phyloP scores from a whole-genome alignment of 2,113 vertebrate species.

The Syngnathus floridae region DNA sequence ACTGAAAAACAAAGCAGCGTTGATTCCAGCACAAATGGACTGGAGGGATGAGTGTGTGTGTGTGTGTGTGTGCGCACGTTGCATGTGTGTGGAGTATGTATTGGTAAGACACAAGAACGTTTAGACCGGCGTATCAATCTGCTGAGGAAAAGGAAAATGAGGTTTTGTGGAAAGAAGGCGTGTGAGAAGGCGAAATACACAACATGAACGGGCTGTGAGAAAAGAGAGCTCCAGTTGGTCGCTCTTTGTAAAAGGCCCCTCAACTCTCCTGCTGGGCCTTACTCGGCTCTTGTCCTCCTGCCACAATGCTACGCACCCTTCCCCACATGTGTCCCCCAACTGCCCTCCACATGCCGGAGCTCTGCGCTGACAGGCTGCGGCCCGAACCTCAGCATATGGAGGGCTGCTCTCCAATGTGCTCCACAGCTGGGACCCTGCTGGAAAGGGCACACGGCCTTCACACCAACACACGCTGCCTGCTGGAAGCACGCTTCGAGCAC shows the following conservation, averaged over 20 bases:
- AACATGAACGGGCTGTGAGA: conserved; percentile 68
- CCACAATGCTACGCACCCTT: conserved; percentile 56
- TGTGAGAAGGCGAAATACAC: conserved; percentile 29
- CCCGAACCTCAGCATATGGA: conserved; percentile 69
- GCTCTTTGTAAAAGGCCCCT: conserved; percentile 67
- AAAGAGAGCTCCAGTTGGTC: conserved; percentile 66
- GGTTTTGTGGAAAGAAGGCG: conserved; percentile 9
- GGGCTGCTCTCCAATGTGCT: conserved; percentile 57
- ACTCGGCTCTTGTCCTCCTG: conserved; percentile 67
- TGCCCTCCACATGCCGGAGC: conserved; percentile 62
- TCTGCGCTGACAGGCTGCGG: conserved; percentile 57
- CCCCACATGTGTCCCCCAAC: conserved; percentile 45
- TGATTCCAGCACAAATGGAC: conserved; percentile 55
- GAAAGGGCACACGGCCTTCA: conserved; percentile 35
- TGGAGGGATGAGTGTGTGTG: conserved; percentile 40
- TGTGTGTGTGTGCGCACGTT: background rate
- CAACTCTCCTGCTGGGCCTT: conserved; percentile 67
- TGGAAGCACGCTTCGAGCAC: background rate
- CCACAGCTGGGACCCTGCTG: conserved; percentile 61
- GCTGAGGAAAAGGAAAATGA: conserved; percentile 21
- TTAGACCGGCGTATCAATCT: too few species aligned
- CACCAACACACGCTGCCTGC: conserved; percentile 25
- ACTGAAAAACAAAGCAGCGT: conserved; percentile 65
- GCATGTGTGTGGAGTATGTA: conserved; percentile 10
- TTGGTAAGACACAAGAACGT: conserved; percentile 57